Percentiles rank a stretch among this genome's conserved stretches.
Evolutionary conservation across 2,113 vertebrate genomes (phyloP).

Genomic region (Nerophis lumbriciformis): DNA sequence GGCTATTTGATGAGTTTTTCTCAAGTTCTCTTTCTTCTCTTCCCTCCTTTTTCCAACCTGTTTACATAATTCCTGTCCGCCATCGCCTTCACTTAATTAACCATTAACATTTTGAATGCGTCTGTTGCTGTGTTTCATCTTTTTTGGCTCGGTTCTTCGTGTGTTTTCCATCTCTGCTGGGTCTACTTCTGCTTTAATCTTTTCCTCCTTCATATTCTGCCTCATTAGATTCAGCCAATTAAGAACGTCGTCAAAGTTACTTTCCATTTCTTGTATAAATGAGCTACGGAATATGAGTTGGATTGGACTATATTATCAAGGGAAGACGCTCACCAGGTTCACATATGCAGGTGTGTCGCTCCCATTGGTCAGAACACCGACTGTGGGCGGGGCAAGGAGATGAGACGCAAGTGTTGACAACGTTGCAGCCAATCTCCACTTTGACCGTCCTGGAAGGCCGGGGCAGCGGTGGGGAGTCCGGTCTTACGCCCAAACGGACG

Average conservation of each 20-base stretch:
- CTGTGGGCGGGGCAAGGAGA: conserved; percentile 86
- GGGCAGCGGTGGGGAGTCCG: conserved; percentile 74
- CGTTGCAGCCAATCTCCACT: conserved; percentile 84
- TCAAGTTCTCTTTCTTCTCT: conserved; percentile 16
- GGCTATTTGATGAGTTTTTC: conserved; percentile 52
- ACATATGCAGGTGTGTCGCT: conserved; percentile 84
- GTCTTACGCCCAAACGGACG: conserved; percentile 83
- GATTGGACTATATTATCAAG: conserved; percentile 6
- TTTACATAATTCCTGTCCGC: conserved; percentile 38
- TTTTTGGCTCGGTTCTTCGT: conserved; percentile 4
- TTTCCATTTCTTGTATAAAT: conserved; percentile 25
- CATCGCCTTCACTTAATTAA: conserved; percentile 38
- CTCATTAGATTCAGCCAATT: conserved; percentile 50
- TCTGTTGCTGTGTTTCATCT: conserved; percentile 26
- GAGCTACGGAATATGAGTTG: conserved; percentile 45
- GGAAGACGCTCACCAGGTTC: conserved; percentile 76
- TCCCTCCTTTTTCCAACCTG: conserved; percentile 10
- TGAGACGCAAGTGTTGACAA: conserved; percentile 81
- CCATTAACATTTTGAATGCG: conserved; percentile 31
- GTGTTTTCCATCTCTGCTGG: conserved; percentile 9
- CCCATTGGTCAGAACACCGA: conserved; percentile 86
- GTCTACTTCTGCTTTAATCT: conserved; percentile 26
- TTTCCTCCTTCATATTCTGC: conserved; percentile 28
- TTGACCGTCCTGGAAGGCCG: conserved; percentile 81
- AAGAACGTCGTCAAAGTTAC: conserved; percentile 24